These are phyloP conservation scores for Eumeta japonica DNA, from an alignment of 1,140 invertebrate genomes.

Conservation along the genomic window DNA sequence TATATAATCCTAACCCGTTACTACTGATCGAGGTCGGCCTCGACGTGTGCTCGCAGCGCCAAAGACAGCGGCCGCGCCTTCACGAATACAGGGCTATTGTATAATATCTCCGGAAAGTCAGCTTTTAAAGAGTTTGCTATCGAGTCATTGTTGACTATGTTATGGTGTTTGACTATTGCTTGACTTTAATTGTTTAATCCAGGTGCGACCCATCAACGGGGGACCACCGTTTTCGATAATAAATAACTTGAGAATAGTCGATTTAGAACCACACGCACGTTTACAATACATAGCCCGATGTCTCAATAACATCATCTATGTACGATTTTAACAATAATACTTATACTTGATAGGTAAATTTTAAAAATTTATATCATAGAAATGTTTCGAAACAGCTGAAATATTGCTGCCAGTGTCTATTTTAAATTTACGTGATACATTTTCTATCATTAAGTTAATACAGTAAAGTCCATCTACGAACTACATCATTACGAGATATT, in stretches of 20 bases:
- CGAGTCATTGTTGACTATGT: conserved; percentile 9
- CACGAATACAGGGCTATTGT: no score
- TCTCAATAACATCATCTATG: not conserved
- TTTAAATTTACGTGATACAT: conserved; percentile 5
- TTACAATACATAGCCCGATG: not conserved
- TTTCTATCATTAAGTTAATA: conserved; percentile 6
- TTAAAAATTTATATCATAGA: conserved; percentile 1
- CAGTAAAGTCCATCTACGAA: conserved; percentile 7
- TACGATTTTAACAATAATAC: not conserved
- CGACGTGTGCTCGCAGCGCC: conserved; percentile 5
- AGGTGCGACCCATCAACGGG: conserved; percentile 17
- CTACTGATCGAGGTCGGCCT: no score
- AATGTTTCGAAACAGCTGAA: conserved; percentile 9
- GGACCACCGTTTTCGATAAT: conserved; percentile 14
- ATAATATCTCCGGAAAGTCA: conserved; percentile 15
- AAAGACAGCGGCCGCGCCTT: conserved; percentile 7
- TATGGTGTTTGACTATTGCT: conserved; percentile 9
- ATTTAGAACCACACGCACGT: conserved; percentile 3
- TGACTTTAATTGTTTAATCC: conserved; percentile 19
- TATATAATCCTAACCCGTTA: conserved; percentile 9
- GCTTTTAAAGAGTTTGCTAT: conserved; percentile 8
- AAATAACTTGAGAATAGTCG: conserved; percentile 8
- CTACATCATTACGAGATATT: not conserved
- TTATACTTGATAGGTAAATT: not conserved
- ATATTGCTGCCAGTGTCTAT: conserved; percentile 12